A percentile compares a stretch with the other conserved stretches of the same genome.
These are phyloP conservation scores for Oscheius myriophilus DNA, from an alignment of 2,888 invertebrate species.

Conservation along the genomic window DNA sequence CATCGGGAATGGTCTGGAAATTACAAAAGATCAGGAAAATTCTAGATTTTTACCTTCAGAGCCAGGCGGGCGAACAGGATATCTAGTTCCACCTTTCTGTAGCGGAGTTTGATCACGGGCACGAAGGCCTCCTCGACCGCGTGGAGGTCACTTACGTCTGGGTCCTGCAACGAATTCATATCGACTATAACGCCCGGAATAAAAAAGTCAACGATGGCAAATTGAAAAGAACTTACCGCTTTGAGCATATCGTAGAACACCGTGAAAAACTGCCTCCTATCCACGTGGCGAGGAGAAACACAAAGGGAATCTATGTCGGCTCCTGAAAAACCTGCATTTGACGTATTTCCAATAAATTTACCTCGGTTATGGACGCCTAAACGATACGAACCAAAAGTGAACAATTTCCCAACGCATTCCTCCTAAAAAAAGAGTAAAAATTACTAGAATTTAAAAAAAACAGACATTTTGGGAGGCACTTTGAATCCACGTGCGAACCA, in stretches of 20 bases:
- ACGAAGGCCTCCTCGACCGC: conserved; percentile 98
- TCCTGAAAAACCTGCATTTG: conserved; percentile 75
- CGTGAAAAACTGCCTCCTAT: conserved; percentile 91
- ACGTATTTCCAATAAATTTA: background rate
- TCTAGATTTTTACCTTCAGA: conserved; percentile 74
- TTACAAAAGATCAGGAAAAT: background rate
- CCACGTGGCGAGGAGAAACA: conserved; percentile 95
- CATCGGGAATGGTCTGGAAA: conserved; percentile 77
- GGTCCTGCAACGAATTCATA: conserved; percentile 73
- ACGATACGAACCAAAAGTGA: conserved; percentile 96
- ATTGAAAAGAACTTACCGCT: conserved; percentile 79
- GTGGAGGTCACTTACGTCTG: conserved; percentile 75
- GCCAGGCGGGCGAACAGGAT: conserved; percentile 94
- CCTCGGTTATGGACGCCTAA: conserved; percentile 87
- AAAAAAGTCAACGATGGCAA: too few species aligned
- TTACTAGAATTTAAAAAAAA: too few species aligned
- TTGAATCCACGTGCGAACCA: conserved; percentile 91
- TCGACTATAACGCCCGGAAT: background rate
- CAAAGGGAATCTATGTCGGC: conserved; percentile 98
- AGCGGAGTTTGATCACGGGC: conserved; percentile 98
- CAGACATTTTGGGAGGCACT: too few species aligned
- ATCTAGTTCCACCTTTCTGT: conserved; percentile 95
- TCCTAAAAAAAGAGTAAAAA: too few species aligned
- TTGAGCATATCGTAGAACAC: conserved; percentile 91
- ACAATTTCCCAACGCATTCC: conserved; percentile 92